Percentiles rank a stretch among this genome's conserved stretches.
Evolutionary conservation across 92 coral and sea anemone species (phyloP).

Genomic region (Meandrina meandrites): DNA sequence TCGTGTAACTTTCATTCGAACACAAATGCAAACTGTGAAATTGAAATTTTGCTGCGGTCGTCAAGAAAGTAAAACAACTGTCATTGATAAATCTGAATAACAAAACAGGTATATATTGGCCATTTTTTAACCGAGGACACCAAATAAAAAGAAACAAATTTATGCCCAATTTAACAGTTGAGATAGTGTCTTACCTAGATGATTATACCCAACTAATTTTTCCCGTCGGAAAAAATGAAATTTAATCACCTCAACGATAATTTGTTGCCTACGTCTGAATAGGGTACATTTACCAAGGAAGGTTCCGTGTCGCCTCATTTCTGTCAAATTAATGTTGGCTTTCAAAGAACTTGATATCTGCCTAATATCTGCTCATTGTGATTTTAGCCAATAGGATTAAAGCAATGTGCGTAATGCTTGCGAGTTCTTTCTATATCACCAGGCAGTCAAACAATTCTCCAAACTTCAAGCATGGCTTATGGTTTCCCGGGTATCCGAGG

Average conservation of each 20-base stretch:
- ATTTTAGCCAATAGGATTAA: conserved; percentile 17
- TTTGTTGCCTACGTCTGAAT: background rate
- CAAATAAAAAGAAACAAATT: background rate
- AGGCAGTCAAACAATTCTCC: background rate
- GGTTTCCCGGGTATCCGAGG: conserved; percentile 23
- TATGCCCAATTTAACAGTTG: background rate
- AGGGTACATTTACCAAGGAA: background rate
- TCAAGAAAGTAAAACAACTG: background rate
- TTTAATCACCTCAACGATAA: background rate
- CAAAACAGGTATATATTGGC: background rate
- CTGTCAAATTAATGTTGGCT: conserved; percentile 39
- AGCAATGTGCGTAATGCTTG: background rate
- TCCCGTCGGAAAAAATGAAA: background rate
- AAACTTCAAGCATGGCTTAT: background rate
- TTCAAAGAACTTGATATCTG: background rate
- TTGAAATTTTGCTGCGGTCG: conserved; percentile 4
- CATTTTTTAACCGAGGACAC: background rate
- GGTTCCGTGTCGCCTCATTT: background rate
- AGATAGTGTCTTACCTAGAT: background rate
- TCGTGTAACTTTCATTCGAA: background rate
- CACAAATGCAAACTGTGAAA: background rate
- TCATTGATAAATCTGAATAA: conserved; percentile 21
- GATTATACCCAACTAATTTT: too few species aligned
- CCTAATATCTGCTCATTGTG: conserved; percentile 17
- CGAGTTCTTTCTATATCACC: conserved; percentile 5